These are phyloP conservation scores for Cerastis leucographa DNA, from an alignment of 2,888 invertebrate species.

Conservation along the genomic window DNA sequence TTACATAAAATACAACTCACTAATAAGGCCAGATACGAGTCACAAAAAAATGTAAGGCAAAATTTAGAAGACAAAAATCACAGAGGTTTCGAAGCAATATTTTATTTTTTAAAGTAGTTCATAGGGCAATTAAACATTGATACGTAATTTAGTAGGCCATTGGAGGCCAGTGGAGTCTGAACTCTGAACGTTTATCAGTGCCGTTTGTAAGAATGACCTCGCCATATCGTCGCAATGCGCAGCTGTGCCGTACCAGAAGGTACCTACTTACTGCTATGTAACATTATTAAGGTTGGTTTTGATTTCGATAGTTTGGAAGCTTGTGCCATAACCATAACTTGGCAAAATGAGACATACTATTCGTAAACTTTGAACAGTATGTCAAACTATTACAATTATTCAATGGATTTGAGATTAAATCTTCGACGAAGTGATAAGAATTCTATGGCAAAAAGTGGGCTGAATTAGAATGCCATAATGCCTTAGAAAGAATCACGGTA, in stretches of 20 bases:
- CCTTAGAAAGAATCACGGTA: too few relatives aligned
- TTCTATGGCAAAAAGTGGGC: too few relatives aligned
- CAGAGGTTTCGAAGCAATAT: constrained; percentile 30
- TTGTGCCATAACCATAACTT: constrained; percentile 20
- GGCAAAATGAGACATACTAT: not conserved
- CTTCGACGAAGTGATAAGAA: not conserved
- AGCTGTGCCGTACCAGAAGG: constrained; percentile 68
- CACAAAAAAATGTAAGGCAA: not conserved
- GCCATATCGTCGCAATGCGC: constrained; percentile 80
- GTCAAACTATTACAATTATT: too few relatives aligned
- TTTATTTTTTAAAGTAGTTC: constrained; percentile 38
- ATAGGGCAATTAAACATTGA: constrained; percentile 57
- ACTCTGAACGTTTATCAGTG: constrained; percentile 73
- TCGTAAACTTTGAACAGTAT: too few relatives aligned
- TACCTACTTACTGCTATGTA: constrained; percentile 49
- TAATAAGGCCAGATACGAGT: not conserved
- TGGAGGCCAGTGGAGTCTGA: constrained; percentile 72
- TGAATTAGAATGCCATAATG: too few relatives aligned
- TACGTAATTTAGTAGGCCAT: constrained; percentile 59
- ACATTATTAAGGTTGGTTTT: constrained; percentile 52
- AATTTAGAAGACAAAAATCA: constrained; percentile 11
- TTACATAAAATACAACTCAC: not conserved
- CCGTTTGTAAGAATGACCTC: constrained; percentile 75
- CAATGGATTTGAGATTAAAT: not conserved
- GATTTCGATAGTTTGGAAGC: constrained; percentile 46